phyloP scores from a whole-genome alignment of 2,113 vertebrate genomes.

The Lutjanus erythropterus region DNA sequence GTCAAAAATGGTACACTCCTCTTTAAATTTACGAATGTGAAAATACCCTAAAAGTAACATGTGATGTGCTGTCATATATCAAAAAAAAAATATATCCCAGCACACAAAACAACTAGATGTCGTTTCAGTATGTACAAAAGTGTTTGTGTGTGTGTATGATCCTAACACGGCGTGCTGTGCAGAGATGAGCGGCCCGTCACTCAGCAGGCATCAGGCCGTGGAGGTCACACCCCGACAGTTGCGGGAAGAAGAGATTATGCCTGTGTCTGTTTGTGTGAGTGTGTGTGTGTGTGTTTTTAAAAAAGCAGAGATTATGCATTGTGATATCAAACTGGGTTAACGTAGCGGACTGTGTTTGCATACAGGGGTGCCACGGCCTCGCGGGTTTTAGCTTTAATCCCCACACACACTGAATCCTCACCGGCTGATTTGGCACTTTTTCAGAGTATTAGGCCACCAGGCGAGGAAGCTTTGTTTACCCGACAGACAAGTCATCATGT shows the following conservation, averaged over 20 bases:
- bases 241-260: slow-evolving; percentile 84
- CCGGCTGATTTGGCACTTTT: slow-evolving; percentile 82
- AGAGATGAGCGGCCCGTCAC: slow-evolving; percentile 80
- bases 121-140: slow-evolving; percentile 19
- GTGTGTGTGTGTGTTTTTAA: slow-evolving; percentile 42
- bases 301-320: slow-evolving; percentile 84
- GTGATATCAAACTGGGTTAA: slow-evolving; percentile 83
- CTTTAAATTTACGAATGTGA: too few relatives aligned
- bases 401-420: slow-evolving; percentile 59
- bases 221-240: slow-evolving; percentile 81
- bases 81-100: slow-evolving; percentile 21
- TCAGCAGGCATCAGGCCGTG: slow-evolving; percentile 78
- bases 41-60: slow-evolving; percentile 5
- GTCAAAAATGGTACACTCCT: too few relatives aligned
- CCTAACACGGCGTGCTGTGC: slow-evolving; percentile 73
- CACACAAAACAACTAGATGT: slow-evolving; percentile 13
- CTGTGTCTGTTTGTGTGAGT: slow-evolving; percentile 45
- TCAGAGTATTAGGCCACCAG: slow-evolving; percentile 76
- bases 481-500: slow-evolving; percentile 71
- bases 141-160: slow-evolving; percentile 55
- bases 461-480: slow-evolving; percentile 81
- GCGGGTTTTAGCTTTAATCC: slow-evolving; percentile 75
- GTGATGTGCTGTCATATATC: slow-evolving; percentile 8
- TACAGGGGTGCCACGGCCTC: slow-evolving; percentile 67
- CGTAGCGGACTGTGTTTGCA: slow-evolving; percentile 74